A percentile compares a stretch with the other conserved stretches of the same genome.
Conservation (phyloP, 2,113 vertebrate genomes). For the Sterna hirundo region DNA sequence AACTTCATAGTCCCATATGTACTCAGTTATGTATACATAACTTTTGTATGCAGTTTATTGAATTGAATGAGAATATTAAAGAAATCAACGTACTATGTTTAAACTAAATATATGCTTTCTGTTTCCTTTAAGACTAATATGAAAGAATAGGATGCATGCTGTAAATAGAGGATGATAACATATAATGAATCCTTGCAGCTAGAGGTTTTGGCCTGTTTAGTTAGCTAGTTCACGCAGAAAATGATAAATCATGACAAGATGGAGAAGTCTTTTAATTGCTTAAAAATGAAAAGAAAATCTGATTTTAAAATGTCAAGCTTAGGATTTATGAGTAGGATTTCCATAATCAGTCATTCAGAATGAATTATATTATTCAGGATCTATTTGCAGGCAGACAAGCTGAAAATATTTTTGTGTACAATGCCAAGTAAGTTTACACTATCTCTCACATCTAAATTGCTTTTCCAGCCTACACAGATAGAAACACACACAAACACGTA, state of each 20-base stretch:
- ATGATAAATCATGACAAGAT: not conserved
- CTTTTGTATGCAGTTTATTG: not conserved
- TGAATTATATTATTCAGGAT: constrained; percentile 5
- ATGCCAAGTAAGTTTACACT: not conserved
- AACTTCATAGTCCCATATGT: not conserved
- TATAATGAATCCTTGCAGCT: not conserved
- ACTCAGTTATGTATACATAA: not conserved
- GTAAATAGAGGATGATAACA: not conserved
- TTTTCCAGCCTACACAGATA: not conserved
- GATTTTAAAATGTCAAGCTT: constrained; percentile 40
- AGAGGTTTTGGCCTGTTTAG: not conserved
- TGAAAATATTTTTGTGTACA: constrained; percentile 17
- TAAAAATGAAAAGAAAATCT: constrained; percentile 46
- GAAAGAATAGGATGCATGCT: not conserved
- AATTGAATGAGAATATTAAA: not conserved
- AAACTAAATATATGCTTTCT: not conserved
- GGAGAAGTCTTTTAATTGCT: constrained; percentile 21
- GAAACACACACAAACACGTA: not conserved
- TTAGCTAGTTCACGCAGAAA: constrained; percentile 6
- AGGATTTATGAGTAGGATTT: constrained; percentile 24
- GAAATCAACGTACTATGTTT: not conserved
- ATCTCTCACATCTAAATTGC: constrained; percentile 33
- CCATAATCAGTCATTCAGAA: constrained; percentile 14
- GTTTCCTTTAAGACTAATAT: not conserved
- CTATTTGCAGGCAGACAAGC: not conserved